These are phyloP conservation scores for Cordilura impudica DNA, from an alignment of 2,888 invertebrate genomes.

Conservation along the genomic window DNA sequence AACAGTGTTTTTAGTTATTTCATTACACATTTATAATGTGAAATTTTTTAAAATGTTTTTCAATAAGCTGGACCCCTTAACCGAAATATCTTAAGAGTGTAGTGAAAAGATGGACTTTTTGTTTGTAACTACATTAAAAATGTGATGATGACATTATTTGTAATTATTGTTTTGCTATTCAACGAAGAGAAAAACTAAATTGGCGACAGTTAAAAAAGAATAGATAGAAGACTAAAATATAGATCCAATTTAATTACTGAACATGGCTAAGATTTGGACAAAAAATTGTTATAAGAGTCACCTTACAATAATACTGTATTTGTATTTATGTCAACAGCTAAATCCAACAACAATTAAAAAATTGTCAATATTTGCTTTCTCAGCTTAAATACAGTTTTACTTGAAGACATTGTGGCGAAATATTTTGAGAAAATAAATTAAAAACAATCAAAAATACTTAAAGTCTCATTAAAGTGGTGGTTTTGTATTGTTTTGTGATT, in stretches of 20 bases:
- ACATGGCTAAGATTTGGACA: background rate
- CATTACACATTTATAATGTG: too few relatives aligned
- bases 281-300: background rate
- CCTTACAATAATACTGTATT: background rate
- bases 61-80: too few relatives aligned
- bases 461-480: background rate
- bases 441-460: background rate
- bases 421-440: background rate
- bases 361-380: conserved; percentile 12
- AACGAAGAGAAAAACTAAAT: background rate
- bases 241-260: background rate
- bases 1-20: too few relatives aligned
- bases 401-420: background rate
- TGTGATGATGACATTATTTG: background rate
- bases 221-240: background rate
- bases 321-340: background rate
- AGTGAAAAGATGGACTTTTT: background rate
- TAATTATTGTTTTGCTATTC: background rate
- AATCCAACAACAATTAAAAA: background rate
- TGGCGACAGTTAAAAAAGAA: conserved; percentile 5
- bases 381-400: conserved; percentile 2
- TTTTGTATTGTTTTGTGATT: background rate
- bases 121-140: background rate
- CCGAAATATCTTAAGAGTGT: too few relatives aligned
- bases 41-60: too few relatives aligned